phyloP scores from a whole-genome alignment of 2,113 vertebrate species.

The Periophthalmus modestus region DNA sequence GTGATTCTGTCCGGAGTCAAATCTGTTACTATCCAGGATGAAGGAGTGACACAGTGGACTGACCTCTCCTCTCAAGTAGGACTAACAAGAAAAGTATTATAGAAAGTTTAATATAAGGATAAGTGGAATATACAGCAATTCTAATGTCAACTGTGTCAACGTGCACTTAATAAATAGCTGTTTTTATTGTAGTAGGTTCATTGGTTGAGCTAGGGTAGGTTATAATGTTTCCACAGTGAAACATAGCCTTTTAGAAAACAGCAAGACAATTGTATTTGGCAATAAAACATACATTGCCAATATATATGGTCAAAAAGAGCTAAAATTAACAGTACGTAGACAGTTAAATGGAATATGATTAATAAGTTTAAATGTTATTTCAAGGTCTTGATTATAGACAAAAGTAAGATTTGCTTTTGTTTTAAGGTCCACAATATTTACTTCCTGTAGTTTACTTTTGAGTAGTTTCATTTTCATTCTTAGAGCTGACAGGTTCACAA shows the following conservation, averaged over 20 bases:
- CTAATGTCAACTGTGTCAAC: neutral
- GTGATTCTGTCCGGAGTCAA: constrained; percentile 85
- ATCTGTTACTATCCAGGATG: constrained; percentile 86
- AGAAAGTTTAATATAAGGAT: neutral
- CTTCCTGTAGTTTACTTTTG: neutral
- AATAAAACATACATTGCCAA: neutral
- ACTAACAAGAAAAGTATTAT: neutral
- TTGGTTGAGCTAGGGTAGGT: too few relatives aligned
- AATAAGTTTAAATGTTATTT: too few relatives aligned
- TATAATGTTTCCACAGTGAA: neutral
- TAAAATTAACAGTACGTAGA: neutral
- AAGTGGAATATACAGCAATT: neutral
- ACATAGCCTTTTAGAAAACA: neutral
- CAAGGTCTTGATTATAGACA: neutral
- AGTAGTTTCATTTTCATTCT: constrained; percentile 1
- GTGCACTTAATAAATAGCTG: neutral
- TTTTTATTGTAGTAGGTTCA: neutral
- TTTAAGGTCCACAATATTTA: neutral
- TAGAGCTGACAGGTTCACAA: neutral
- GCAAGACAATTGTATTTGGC: neutral
- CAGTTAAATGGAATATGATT: too few relatives aligned
- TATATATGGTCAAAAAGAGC: neutral
- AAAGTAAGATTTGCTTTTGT: neutral
- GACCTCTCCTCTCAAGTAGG: constrained; percentile 84
- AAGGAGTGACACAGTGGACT: constrained; percentile 54